Base-by-base conservation (phyloP, 2,888 invertebrate species). In the Amitus sp. region DNA sequence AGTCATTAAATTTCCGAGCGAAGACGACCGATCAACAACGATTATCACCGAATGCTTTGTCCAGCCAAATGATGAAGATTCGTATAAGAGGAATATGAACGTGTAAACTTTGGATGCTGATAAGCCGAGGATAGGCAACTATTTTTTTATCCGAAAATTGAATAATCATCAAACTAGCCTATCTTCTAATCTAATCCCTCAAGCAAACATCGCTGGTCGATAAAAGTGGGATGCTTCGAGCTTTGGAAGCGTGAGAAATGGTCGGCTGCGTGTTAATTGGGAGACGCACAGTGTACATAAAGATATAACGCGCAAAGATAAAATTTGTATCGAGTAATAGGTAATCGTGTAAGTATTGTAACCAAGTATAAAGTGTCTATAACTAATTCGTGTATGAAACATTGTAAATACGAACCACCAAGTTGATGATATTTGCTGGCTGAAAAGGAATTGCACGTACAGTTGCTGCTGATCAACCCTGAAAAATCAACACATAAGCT, bases 111-210 rank as follows among this genome's bases (percentile, higher is more conserved):
- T 55, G 54, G 58, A 62, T 47, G 62, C 51, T 62, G 48, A 62
- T 54, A 47, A 54, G 51, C 51, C 33, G 58, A 62, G 68, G 62
- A 71, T 70, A 72, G 64, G 69, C 59, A 74, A 73, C 74, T 76
- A 77, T 77, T 77, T 77, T 77, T 77, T 72, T 77, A 73, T 76
- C 73, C 72, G 68, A 72, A 15, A 15, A 68, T 69, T 73, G 73
- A 71, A 74, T 70, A 71, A 74, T 74, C 72, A 74, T 75, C 68
- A 72, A 69, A 65, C 59, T 70, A 3, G 23, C 23, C 23, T 7
- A 23, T 23, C 23, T 23, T 23, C 23, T 23, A 23, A 23, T 23
- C 7, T n/a, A n/a, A n/a, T 47, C 55, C 40, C 19, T 54, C 49
- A 47, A 48, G 46, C 42, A 51, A 40, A 43, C 40, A 49, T 33